Conservation (phyloP, 2,797 vertebrate genomes). For the Ctenopoma multispine region DNA sequence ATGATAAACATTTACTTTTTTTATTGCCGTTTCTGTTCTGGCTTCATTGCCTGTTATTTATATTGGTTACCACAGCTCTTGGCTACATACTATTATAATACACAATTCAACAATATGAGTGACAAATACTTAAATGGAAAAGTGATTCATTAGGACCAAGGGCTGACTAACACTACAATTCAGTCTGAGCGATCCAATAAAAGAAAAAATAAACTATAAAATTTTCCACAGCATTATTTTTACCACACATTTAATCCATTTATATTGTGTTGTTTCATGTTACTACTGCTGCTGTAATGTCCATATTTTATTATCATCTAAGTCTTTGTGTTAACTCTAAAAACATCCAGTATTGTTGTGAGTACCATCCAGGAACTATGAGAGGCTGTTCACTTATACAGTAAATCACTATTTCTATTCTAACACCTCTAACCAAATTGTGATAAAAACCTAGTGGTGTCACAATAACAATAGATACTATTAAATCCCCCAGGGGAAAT, state of each 20-base stretch:
- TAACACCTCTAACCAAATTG: not conserved
- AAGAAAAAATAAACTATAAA: constrained; percentile 10
- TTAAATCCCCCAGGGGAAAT: no score
- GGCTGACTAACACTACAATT: not conserved
- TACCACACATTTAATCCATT: not conserved
- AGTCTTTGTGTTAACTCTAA: not conserved
- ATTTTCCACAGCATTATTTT: constrained; percentile 1
- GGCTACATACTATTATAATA: constrained; percentile 17
- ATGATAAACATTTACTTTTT: constrained; percentile 1
- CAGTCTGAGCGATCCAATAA: not conserved
- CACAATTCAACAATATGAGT: constrained; percentile 30
- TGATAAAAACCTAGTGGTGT: not conserved
- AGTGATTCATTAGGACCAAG: not conserved
- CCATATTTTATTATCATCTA: constrained; percentile 21
- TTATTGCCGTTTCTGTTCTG: not conserved
- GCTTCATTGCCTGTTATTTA: constrained; percentile 17
- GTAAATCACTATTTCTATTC: constrained; percentile 2
- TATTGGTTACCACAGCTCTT: constrained; percentile 24
- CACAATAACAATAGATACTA: not conserved
- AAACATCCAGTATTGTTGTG: not conserved
- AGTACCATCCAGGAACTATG: not conserved
- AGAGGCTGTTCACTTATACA: not conserved
- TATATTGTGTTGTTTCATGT: constrained; percentile 8
- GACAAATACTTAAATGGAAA: constrained; percentile 30
- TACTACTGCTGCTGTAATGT: constrained; percentile 1